phyloP scores from a whole-genome alignment of 2,113 vertebrate species.

The Amphiprion percula region DNA sequence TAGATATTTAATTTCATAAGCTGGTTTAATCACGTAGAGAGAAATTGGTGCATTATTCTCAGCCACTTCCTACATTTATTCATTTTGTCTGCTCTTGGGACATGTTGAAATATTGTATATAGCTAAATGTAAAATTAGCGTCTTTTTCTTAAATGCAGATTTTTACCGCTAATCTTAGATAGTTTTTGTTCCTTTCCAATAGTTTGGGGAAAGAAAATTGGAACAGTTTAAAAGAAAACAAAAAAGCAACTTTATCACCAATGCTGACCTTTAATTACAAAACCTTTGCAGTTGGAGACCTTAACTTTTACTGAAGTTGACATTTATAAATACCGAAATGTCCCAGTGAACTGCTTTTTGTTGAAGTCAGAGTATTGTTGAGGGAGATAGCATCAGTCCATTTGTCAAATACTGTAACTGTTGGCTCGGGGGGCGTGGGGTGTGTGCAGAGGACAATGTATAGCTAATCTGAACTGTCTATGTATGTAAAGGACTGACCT shows the following conservation, averaged over 20 bases:
- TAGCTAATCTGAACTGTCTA: constrained; percentile 61
- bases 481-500: constrained; percentile 69
- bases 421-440: constrained; percentile 44
- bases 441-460: constrained; percentile 67
- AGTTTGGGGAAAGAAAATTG: constrained; percentile 43
- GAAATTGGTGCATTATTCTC: constrained; percentile 13
- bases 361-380: constrained; percentile 74
- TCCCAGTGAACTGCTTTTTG: constrained; percentile 82
- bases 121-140: constrained; percentile 33
- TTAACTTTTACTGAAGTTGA: constrained; percentile 80
- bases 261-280: constrained; percentile 87
- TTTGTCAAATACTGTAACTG: constrained; percentile 79
- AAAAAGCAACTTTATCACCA: constrained; percentile 71
- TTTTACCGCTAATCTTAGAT: constrained; percentile 54
- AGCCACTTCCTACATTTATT: neutral
- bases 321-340: constrained; percentile 85
- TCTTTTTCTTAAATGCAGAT: constrained; percentile 39
- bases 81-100: constrained; percentile 23
- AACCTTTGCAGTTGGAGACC: constrained; percentile 74
- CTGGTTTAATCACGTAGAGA: neutral
- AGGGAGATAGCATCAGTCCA: constrained; percentile 80
- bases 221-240: constrained; percentile 42
- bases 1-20: neutral
- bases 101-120: constrained; percentile 17
- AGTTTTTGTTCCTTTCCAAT: constrained; percentile 45